A percentile compares a stretch with the other conserved stretches of the same genome.
Evolutionary conservation across 1,140 invertebrate genomes (phyloP).

Genomic region (Gonioctena quinquepunctata): DNA sequence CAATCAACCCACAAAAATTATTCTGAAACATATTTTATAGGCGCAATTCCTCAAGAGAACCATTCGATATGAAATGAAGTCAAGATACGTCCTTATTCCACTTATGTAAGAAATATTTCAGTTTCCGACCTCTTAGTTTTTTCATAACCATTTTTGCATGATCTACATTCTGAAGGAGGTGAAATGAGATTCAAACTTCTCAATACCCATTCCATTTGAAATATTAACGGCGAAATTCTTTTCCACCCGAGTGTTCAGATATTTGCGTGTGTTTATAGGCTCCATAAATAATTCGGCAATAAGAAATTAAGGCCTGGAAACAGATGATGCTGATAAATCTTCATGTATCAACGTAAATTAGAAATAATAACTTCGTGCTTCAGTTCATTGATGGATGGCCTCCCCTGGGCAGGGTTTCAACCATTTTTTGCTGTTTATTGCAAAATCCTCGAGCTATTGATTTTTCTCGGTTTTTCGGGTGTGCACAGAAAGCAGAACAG

Average conservation of each 20-base stretch:
- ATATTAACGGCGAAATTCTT: not conserved
- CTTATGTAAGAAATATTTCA: no score
- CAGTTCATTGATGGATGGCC: not conserved
- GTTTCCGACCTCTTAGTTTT: no score
- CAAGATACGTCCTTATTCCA: not conserved
- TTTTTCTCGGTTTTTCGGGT: no score
- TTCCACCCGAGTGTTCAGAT: not conserved
- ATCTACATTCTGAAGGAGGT: not conserved
- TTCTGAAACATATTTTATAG: not conserved
- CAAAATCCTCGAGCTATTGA: no score
- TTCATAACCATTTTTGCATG: not conserved
- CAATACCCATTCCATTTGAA: not conserved
- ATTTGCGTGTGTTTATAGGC: not conserved
- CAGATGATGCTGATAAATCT: not conserved
- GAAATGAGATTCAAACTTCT: not conserved
- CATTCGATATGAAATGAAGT: not conserved
- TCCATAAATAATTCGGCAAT: not conserved
- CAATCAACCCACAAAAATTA: not conserved
- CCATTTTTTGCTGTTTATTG: no score
- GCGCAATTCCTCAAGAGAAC: not conserved
- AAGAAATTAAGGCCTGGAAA: not conserved
- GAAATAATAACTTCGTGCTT: not conserved
- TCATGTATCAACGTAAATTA: not conserved
- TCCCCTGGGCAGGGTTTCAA: no score
- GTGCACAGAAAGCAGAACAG: no score